Conservation (phyloP, 2,113 vertebrate species). For the Oryzias celebensis region DNA sequence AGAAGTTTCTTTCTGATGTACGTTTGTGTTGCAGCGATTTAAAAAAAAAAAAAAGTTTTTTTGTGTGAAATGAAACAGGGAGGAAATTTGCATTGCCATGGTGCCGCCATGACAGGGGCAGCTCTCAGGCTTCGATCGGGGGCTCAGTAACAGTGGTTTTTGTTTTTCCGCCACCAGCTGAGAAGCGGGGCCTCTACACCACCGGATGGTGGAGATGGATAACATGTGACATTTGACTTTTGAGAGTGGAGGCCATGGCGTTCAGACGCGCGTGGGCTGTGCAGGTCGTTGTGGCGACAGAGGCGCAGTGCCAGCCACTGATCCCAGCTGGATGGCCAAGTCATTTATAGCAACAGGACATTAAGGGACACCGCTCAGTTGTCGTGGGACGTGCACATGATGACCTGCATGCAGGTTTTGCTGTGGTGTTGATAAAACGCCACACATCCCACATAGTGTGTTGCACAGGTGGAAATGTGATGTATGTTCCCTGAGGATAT, state of each 20-base stretch:
- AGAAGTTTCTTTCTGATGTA: background rate
- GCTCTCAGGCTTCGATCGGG: constrained; percentile 13
- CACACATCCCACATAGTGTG: too few species aligned
- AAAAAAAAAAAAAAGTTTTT: background rate
- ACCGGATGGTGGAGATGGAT: constrained; percentile 59
- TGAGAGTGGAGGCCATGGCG: constrained; percentile 57
- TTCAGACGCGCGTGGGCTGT: constrained; percentile 55
- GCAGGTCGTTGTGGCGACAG: constrained; percentile 49
- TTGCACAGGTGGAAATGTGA: too few species aligned
- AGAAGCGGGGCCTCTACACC: constrained; percentile 37
- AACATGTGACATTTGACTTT: constrained; percentile 78
- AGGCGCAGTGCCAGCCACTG: constrained; percentile 52
- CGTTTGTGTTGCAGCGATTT: background rate
- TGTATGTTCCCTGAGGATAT: constrained; percentile 6
- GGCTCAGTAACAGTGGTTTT: constrained; percentile 56
- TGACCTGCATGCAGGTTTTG: constrained; percentile 42
- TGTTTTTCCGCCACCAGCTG: constrained; percentile 47
- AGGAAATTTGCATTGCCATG: constrained; percentile 28
- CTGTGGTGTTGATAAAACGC: background rate
- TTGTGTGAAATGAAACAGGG: constrained; percentile 14
- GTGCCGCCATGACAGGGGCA: constrained; percentile 20
- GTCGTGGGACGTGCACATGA: constrained; percentile 39
- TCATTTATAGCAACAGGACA: constrained; percentile 76
- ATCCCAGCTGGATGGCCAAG: constrained; percentile 65
- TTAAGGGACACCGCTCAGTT: constrained; percentile 66